A percentile compares a stretch with the other conserved stretches of the same genome.
Evolutionary conservation across 2,797 vertebrate species (phyloP).

Genomic region (Enteromius thamalakanensis): DNA sequence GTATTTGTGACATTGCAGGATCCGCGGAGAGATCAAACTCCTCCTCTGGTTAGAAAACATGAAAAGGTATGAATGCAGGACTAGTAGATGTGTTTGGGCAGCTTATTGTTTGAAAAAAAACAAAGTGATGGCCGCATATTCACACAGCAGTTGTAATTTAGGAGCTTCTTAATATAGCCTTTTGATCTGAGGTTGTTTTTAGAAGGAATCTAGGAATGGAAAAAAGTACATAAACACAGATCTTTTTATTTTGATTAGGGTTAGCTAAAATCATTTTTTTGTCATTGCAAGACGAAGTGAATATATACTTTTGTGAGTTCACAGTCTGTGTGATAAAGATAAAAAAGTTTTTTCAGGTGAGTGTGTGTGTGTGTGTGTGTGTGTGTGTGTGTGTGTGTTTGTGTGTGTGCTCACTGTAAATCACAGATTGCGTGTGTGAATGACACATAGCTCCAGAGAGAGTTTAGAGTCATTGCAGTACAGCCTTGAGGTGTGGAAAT

Average conservation of each 20-base stretch:
- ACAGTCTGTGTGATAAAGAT: constrained; percentile 47
- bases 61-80: constrained; percentile 72
- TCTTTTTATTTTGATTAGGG: constrained; percentile 24
- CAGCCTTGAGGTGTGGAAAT: constrained; percentile 86
- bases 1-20: constrained; percentile 77
- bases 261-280: constrained; percentile 40
- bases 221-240: not conserved
- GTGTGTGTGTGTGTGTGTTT: constrained; percentile 30
- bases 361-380: constrained; percentile 27
- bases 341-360: constrained; percentile 40
- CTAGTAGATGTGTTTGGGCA: constrained; percentile 73
- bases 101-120: constrained; percentile 37
- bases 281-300: constrained; percentile 47
- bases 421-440: constrained; percentile 35
- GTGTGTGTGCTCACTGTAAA: constrained; percentile 38
- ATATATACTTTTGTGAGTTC: constrained; percentile 46
- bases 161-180: constrained; percentile 26
- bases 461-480: constrained; percentile 60
- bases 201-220: constrained; percentile 6
- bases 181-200: constrained; percentile 22
- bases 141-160: constrained; percentile 5
- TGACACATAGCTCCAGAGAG: constrained; percentile 45
- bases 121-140: constrained; percentile 8
- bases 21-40: constrained; percentile 78
- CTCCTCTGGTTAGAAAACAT: constrained; percentile 63